Base-by-base conservation (phyloP, 2,888 invertebrate species). In the Folsomia candida region DNA sequence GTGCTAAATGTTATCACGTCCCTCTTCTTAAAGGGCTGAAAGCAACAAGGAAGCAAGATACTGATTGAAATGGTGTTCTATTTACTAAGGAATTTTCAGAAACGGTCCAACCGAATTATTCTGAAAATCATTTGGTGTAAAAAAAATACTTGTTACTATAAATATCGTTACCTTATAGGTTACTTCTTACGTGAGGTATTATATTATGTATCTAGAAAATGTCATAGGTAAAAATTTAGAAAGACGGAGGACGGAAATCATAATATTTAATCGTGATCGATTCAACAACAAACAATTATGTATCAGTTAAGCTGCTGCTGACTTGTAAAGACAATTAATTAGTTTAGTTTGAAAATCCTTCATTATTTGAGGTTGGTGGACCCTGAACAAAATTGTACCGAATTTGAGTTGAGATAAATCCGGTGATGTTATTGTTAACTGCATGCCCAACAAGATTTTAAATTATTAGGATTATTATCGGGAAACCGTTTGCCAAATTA, bases 41-140 rank as follows among this genome's bases (percentile, higher is more conserved):
- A 20, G 20, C 20, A 20, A n/a, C 22, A 20, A 54, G 54, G 54
- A 54, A 54, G 54, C 11, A 54, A 54, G 54, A 54, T 54, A 54
- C 54, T 54, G 54, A 54, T 54, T 54, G 37, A 54, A 54, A 54
- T 54, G 54, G 54, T 54, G 54, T 54, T 54, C 54, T 54, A n/a
- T n/a, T n/a, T n/a, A 54, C 54, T 54, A 20, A 22, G n/a, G n/a
- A 14, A 20, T 54, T 54, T n/a, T 54, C 54, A n/a, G 54, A 54
- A 22, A 54, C 6, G n/a, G 6, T 54, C 54, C 6, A 18, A 18
- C 54, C 6, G 54, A 54, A 54, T 54, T 54, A 22, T 54, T 54
- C 54, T 54, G 54, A 54, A 54, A 20, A 54, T 54, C n/a, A 54
- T 54, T 54, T 54, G 54, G 6, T 54, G 54, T 54, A 54, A 20